Evolutionary conservation across 2,888 invertebrate genomes (phyloP), one percentile per base, ranked within the genome.

Genomic region (Xestia c-nigrum): DNA sequence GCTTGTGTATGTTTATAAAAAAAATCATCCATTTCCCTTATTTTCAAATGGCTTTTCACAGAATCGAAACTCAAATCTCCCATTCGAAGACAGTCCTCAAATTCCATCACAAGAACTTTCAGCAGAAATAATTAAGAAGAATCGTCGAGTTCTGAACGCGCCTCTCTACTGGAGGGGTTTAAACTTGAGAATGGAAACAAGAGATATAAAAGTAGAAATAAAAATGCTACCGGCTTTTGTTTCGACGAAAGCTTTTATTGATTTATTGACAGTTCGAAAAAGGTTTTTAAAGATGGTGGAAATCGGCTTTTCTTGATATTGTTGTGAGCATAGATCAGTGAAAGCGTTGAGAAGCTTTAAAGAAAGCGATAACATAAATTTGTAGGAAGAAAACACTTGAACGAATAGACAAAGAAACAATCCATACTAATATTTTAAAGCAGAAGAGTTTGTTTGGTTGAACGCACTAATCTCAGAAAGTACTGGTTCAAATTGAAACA

Each of bases 111-210:
- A 52, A 46, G 47, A 79, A 73, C 43, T 80, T 46, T 52, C 52
- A 59, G n/a, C 55, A 75, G 59, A 71, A 46, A 81, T 85, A 85
- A 82, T 82, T 81, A 68, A 81, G 64, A 69, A 80, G 59, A 24
- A 59, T n/a, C 43, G 59, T 71, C 14, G 64, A 81, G 70, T 64
- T 43, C 38, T 59, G 19, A 75, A 64, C n/a, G 71, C 31, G 59
- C 40, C 59, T 50, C 59, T 81, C 24, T 19, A 63, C 19, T 68
- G 14, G 16, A 72, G 70, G 66, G 70, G 24, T 10, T 66, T 40
- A 21, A 66, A 80, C 61, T 82, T 74, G 21, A 82, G 24, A 68
- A 69, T 7, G 50, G 71, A 68, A 72, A 75, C 81, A 72, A 67
- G 24, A 63, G 61, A 63, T 63, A 43, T 19, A 55, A 14, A 19